These are phyloP conservation scores for Crypturellus tataupa DNA, from an alignment of 2,797 vertebrate genomes.

Conservation along the genomic window DNA sequence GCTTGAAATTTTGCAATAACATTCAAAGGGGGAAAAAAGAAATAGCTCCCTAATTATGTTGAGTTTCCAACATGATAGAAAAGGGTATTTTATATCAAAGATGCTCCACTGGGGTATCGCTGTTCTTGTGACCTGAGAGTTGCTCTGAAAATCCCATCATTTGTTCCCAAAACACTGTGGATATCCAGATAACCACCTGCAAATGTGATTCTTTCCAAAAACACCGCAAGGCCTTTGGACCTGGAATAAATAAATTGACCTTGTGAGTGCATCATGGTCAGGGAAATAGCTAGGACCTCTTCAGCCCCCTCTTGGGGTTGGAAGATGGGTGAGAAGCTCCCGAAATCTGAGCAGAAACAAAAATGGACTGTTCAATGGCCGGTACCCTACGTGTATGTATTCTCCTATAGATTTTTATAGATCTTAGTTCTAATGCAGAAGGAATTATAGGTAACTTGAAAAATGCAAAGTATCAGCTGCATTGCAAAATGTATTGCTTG, in stretches of 20 bases:
- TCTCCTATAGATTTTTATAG: background rate
- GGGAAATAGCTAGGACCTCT: background rate
- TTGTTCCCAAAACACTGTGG: background rate
- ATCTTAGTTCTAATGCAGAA: background rate
- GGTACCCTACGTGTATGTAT: fast-evolving
- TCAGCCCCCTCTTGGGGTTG: background rate
- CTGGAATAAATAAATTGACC: background rate
- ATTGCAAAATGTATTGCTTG: background rate
- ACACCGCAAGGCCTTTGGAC: fast-evolving
- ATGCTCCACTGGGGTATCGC: background rate
- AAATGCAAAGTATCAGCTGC: background rate
- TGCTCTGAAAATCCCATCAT: background rate
- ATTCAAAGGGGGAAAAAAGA: background rate
- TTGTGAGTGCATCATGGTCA: background rate
- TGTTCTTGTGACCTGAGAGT: background rate
- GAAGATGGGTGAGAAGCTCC: background rate
- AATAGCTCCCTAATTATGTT: background rate
- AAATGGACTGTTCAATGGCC: background rate
- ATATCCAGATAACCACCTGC: background rate
- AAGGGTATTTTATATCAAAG: background rate
- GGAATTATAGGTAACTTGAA: background rate
- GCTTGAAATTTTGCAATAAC: background rate
- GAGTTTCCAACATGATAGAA: background rate
- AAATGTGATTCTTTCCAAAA: background rate
- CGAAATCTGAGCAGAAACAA: background rate